Percentiles rank a stretch among this genome's conserved stretches.
Conservation (phyloP, 2,888 invertebrate genomes). For the Toxonevra muliebris region DNA sequence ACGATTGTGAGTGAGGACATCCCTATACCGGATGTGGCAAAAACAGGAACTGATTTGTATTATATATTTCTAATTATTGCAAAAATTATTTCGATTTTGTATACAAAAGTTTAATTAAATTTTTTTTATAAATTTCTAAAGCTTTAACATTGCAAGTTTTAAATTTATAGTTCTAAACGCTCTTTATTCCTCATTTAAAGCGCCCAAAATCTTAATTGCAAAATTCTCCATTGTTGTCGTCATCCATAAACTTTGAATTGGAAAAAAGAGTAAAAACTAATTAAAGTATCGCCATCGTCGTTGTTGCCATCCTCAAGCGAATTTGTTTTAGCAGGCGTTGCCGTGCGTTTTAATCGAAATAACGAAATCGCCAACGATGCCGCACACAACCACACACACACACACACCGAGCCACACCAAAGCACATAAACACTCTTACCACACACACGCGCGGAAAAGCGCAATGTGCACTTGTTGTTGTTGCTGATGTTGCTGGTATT, state of each 20-base stretch:
- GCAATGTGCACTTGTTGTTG: not conserved
- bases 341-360: slow-evolving; percentile 4
- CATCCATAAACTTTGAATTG: not conserved
- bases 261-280: slow-evolving; percentile 25
- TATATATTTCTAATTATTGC: no score
- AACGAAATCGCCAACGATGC: slow-evolving; percentile 3
- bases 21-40: no score
- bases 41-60: no score
- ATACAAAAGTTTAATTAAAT: no score
- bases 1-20: no score
- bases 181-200: not conserved
- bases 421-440: no score
- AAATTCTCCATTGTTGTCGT: slow-evolving; percentile 12
- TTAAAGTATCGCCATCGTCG: slow-evolving; percentile 24
- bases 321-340: slow-evolving; percentile 9
- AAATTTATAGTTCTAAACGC: no score
- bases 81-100: no score
- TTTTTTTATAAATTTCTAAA: no score
- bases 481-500: slow-evolving; percentile 10
- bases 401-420: not conserved
- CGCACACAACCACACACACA: not conserved
- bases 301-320: not conserved
- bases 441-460: not conserved
- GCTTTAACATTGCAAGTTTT: no score
- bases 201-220: slow-evolving; percentile 28